Conservation (phyloP, 2,888 invertebrate species). For the Drosophila nigricruria region DNA sequence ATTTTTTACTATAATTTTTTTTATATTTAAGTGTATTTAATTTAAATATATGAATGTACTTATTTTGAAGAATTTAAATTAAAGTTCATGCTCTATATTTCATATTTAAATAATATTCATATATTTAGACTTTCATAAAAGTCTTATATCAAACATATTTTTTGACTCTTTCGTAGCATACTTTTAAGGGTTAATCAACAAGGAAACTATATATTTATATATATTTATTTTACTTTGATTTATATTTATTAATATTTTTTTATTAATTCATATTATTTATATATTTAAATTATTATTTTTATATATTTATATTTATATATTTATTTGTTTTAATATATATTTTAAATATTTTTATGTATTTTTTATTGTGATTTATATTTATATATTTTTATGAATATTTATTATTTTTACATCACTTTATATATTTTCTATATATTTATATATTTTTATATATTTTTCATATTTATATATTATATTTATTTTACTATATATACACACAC, state of each 20-base stretch:
- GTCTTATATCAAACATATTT: not conserved
- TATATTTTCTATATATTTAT: not conserved
- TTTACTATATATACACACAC: too few relatives aligned
- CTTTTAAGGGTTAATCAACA: not conserved
- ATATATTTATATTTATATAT: not conserved
- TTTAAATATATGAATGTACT: too few relatives aligned
- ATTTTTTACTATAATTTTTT: not conserved
- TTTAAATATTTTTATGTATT: not conserved
- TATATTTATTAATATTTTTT: not conserved
- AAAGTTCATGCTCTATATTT: not conserved
- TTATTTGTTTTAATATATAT: not conserved
- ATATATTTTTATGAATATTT: not conserved
- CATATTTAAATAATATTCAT: not conserved
- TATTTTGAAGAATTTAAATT: not conserved
- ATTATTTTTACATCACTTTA: not conserved
- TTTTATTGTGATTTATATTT: not conserved
- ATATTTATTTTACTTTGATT: not conserved
- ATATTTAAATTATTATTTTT: not conserved
- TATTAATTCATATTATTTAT: not conserved
- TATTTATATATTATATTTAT: too few relatives aligned
- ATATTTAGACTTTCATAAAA: not conserved
- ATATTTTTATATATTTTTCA: not conserved
- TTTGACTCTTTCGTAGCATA: conserved; percentile 3
- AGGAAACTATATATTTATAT: not conserved
- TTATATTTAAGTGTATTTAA: too few relatives aligned